Base-by-base conservation (phyloP, 2,888 invertebrate species). In the Cephus pygmeus region DNA sequence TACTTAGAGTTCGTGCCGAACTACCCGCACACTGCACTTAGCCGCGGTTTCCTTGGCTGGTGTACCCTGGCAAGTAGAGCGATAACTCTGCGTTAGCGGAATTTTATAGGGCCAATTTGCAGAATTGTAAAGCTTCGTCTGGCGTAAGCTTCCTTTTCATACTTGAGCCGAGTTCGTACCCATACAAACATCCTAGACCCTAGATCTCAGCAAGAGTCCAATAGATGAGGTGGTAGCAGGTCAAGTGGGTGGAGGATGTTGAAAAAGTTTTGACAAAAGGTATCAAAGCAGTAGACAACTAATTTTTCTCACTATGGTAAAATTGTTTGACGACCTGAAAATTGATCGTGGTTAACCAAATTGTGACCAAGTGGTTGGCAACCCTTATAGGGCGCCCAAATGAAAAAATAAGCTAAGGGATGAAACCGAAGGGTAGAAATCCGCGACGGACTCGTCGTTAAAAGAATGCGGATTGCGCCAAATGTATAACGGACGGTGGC, bases 401-500 rank as follows among this genome's bases (percentile, higher is more conserved):
- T 23, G 40, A 40, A 40, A 40, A 40, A 40, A 23, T 56, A 40
- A 40, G 15, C 6, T 40, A 56, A 56, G 23, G 56, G 56, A 56
- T 9, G 56, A 56, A 15, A 56, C 23, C 15, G 56, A 56, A 56
- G 56, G 56, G 56, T 56, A 56, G 56, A 56, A 56, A 56, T 56
- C 56, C 56, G 56, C 56, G 56, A 56, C 56, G 23, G 56, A 56
- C 12, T 71, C 33, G 15, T 71, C 71, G 71, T 71, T 34, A 31
- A 71, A 71, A 71, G 71, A 71, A 71, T 34, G 71, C 71, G 71
- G 31, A 33, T 34, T 34, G 33, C 71, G 71, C 33, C 33, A 34
- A 71, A 71, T 83, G 84, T 84, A 84, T 84, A 84, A 84, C 83
- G 83, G 84, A 84, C 84, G 83, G 80, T 83, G 79, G 69, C 83